A percentile compares a stretch with the other conserved stretches of the same genome.
phyloP scores from a whole-genome alignment of 1,140 invertebrate genomes.

The Melitaea cinxia region DNA sequence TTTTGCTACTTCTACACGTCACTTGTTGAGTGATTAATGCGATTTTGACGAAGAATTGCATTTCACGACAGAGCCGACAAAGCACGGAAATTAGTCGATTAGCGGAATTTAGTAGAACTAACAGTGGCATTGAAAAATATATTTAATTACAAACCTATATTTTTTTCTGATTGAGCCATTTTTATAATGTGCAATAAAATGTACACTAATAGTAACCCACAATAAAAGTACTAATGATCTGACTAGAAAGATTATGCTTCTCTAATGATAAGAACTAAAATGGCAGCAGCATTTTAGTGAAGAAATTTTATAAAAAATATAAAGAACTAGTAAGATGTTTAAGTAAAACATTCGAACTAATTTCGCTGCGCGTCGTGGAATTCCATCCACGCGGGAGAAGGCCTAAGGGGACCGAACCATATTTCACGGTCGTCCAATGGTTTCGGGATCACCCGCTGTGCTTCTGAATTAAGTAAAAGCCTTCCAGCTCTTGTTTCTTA shows the following conservation, averaged over 20 bases:
- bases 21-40: constrained; percentile 77
- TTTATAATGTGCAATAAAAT: too few relatives aligned
- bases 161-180: too few relatives aligned
- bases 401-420: constrained; percentile 74
- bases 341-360: constrained; percentile 33
- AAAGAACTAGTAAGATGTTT: constrained; percentile 4
- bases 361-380: constrained; percentile 46
- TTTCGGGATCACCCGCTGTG: constrained; percentile 80
- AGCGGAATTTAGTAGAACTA: constrained; percentile 12
- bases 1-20: constrained; percentile 80
- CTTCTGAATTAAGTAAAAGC: constrained; percentile 82
- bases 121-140: constrained; percentile 22
- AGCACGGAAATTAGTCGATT: constrained; percentile 32
- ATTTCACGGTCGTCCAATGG: constrained; percentile 73
- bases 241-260: neutral
- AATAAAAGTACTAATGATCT: neutral
- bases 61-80: constrained; percentile 64
- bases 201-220: too few relatives aligned
- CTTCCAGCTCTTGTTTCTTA: constrained; percentile 81
- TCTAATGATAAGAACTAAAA: too few relatives aligned
- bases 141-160: too few relatives aligned
- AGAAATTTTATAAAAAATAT: neutral
- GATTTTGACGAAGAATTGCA: constrained; percentile 55
- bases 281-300: neutral
- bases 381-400: constrained; percentile 66